phyloP scores from a whole-genome alignment of 2,888 invertebrate species.

The Thymelicus acteon region DNA sequence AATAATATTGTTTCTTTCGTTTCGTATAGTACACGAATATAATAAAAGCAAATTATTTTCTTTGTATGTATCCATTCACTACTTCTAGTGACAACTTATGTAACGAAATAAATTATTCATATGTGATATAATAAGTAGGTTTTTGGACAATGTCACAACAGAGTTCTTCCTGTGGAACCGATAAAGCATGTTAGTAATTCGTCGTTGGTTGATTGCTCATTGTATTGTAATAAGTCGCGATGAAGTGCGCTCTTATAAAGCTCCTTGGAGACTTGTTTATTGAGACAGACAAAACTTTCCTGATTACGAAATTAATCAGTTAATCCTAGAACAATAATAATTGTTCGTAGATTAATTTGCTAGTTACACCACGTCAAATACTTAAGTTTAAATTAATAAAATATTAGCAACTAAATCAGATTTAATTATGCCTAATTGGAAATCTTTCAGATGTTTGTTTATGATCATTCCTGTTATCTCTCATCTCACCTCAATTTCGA shows the following conservation, averaged over 20 bases:
- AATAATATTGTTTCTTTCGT: too few species aligned
- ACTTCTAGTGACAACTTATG: conserved; percentile 3
- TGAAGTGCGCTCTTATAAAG: conserved; percentile 45
- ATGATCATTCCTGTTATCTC: too few species aligned
- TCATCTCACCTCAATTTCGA: background rate
- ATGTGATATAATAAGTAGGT: conserved; percentile 3
- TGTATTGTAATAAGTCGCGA: conserved; percentile 71
- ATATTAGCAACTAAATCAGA: too few species aligned
- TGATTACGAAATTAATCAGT: too few species aligned
- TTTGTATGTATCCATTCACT: background rate
- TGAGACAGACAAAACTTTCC: background rate
- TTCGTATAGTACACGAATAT: too few species aligned
- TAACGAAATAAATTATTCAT: conserved; percentile 16
- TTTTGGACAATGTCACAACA: conserved; percentile 23
- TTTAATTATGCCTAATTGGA: too few species aligned
- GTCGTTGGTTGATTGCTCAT: conserved; percentile 68
- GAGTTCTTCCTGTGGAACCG: conserved; percentile 9
- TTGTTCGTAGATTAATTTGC: too few species aligned
- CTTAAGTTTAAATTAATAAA: too few species aligned
- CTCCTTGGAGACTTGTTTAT: conserved; percentile 38
- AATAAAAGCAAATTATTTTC: too few species aligned
- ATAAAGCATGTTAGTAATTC: conserved; percentile 41
- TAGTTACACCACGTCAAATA: too few species aligned
- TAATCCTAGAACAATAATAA: too few species aligned
- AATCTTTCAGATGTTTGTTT: too few species aligned